Conservation (phyloP, 35 echinoderm and acorn worm genomes). For the Apostichopus parvimensis region DNA sequence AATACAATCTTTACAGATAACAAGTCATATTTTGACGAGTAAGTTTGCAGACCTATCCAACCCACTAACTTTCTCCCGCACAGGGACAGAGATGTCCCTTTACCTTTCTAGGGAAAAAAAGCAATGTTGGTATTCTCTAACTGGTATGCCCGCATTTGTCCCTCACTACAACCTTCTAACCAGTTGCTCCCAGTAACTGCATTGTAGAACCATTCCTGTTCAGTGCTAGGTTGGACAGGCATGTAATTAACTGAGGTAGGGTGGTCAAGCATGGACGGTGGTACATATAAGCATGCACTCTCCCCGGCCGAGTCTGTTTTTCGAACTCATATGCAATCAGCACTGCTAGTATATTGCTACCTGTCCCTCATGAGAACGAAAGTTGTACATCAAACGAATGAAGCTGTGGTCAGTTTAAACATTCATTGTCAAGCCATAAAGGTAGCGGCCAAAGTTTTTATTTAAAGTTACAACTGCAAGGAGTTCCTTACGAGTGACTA, state of each 20-base stretch:
- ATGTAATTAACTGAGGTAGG: neutral
- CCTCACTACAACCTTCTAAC: neutral
- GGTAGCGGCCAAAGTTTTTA: conserved; percentile 60
- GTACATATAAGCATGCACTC: conserved; percentile 61
- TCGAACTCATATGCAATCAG: conserved; percentile 51
- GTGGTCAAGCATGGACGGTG: conserved; percentile 20
- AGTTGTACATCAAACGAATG: conserved; percentile 55
- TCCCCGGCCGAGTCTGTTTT: conserved; percentile 34
- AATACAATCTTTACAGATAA: too few relatives aligned
- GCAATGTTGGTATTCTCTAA: conserved; percentile 19
- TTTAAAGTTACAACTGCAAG: conserved; percentile 61
- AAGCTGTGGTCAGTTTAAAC: conserved; percentile 65
- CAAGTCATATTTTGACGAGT: too few relatives aligned
- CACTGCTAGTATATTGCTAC: conserved; percentile 63
- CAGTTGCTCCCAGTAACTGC: conserved; percentile 8
- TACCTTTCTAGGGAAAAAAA: conserved; percentile 17
- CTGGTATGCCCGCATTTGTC: conserved; percentile 31
- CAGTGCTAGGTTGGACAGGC: neutral
- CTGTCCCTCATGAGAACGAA: conserved; percentile 61
- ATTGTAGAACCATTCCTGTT: neutral
- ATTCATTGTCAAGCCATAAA: conserved; percentile 48
- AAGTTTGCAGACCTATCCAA: conserved; percentile 1
- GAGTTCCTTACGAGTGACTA: conserved; percentile 53
- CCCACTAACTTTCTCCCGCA: conserved; percentile 36
- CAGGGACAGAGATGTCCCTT: neutral